Evolutionary conservation across 2,113 vertebrate genomes (phyloP).

Genomic region (Ammodytes dubius): DNA sequence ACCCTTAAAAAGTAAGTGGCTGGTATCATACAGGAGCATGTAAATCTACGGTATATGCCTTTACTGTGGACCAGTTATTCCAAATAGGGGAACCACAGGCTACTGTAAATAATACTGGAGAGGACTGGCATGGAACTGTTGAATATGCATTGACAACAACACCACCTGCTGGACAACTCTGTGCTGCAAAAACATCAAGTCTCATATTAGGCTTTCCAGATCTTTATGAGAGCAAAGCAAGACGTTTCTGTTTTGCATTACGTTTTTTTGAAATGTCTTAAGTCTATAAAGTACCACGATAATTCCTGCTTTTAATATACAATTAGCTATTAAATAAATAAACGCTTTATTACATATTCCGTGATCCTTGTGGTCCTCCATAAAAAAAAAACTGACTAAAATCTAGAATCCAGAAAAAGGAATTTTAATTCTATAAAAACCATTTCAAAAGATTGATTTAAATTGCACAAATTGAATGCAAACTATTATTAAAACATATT

Average conservation of each 20-base stretch:
- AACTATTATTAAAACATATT: not conserved
- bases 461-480: not conserved
- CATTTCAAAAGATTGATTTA: not conserved
- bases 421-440: not conserved
- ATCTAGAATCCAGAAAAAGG: not conserved
- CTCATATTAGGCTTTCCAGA: not conserved
- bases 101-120: not conserved
- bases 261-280: not conserved
- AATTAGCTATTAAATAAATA: too few species aligned
- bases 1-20: not conserved
- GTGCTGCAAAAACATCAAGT: not conserved
- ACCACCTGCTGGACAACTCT: conserved; percentile 69
- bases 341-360: too few species aligned
- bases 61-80: not conserved
- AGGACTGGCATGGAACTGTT: not conserved
- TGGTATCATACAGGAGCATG: not conserved
- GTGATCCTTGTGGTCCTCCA: too few species aligned
- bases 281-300: too few species aligned
- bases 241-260: not conserved
- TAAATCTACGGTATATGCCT: not conserved
- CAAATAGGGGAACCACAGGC: not conserved
- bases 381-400: too few species aligned
- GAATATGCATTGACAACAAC: conserved; percentile 52
- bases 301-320: too few species aligned
- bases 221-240: too few species aligned